phyloP scores from a whole-genome alignment of 2,888 invertebrate genomes.

The Melipona bicolor region DNA sequence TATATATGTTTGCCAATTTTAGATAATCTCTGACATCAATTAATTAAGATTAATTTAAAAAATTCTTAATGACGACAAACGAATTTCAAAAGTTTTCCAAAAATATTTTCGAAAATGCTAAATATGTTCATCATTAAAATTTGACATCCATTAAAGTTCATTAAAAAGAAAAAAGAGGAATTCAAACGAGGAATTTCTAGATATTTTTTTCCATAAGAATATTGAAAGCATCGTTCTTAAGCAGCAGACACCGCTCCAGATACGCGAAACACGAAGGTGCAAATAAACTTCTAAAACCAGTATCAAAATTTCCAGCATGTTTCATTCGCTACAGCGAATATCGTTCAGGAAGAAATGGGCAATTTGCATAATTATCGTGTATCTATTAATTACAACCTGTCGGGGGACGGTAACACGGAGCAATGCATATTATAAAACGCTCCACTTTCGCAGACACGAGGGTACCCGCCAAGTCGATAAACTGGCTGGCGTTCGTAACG shows the following conservation, averaged over 20 bases:
- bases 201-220: background rate
- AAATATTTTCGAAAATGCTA: too few species aligned
- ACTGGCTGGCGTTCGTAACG: conserved; percentile 1
- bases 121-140: too few species aligned
- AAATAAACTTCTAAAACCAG: background rate
- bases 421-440: conserved; percentile 31
- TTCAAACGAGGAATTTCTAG: background rate
- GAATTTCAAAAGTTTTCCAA: too few species aligned
- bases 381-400: conserved; percentile 38
- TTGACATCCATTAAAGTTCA: background rate
- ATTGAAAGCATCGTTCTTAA: background rate
- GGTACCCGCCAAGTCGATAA: conserved; percentile 24
- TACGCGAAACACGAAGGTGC: background rate
- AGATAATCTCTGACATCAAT: too few species aligned
- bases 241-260: background rate
- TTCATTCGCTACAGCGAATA: background rate
- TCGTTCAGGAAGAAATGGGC: background rate
- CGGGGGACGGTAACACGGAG: conserved; percentile 2
- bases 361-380: conserved; percentile 41
- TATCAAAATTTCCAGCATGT: background rate
- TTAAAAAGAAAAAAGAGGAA: background rate
- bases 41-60: too few species aligned
- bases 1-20: too few species aligned
- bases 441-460: conserved; percentile 37
- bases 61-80: too few species aligned